Conservation (phyloP, 2,888 invertebrate species). For the Drosophila longiperda region DNA sequence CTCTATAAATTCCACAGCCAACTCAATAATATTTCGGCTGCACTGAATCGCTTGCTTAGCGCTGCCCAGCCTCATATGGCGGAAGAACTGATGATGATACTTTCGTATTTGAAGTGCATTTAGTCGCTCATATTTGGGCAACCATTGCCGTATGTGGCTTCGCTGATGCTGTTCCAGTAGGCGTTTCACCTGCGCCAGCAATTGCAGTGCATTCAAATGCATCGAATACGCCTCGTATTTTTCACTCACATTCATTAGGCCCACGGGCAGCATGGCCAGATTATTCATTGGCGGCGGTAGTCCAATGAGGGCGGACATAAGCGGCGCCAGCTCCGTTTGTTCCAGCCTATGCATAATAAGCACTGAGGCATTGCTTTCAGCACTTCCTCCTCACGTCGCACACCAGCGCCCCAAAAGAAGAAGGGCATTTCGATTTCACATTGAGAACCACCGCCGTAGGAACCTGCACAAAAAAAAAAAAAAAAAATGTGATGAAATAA, state of each 20-base stretch:
- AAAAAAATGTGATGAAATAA: background rate
- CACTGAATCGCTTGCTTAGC: conserved; percentile 82
- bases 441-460: conserved; percentile 95
- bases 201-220: conserved; percentile 91
- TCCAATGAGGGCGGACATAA: conserved; percentile 94
- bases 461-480: conserved; percentile 86
- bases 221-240: conserved; percentile 87
- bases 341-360: conserved; percentile 88
- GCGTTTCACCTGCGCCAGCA: conserved; percentile 87
- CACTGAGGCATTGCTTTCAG: conserved; percentile 18
- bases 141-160: conserved; percentile 64
- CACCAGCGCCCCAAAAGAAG: conserved; percentile 97
- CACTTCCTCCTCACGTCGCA: conserved; percentile 82
- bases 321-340: conserved; percentile 96
- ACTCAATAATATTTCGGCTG: conserved; percentile 87
- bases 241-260: conserved; percentile 66
- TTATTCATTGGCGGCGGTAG: conserved; percentile 94
- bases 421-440: conserved; percentile 97
- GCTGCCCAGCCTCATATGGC: conserved; percentile 16
- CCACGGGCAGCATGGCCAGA: conserved; percentile 79
- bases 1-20: conserved; percentile 89
- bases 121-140: conserved; percentile 61
- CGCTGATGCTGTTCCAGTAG: conserved; percentile 64
- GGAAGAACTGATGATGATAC: conserved; percentile 31
- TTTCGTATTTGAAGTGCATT: conserved; percentile 35